These are phyloP conservation scores for Chaitophorus viminalis DNA, from an alignment of 2,888 invertebrate species.

Conservation along the genomic window DNA sequence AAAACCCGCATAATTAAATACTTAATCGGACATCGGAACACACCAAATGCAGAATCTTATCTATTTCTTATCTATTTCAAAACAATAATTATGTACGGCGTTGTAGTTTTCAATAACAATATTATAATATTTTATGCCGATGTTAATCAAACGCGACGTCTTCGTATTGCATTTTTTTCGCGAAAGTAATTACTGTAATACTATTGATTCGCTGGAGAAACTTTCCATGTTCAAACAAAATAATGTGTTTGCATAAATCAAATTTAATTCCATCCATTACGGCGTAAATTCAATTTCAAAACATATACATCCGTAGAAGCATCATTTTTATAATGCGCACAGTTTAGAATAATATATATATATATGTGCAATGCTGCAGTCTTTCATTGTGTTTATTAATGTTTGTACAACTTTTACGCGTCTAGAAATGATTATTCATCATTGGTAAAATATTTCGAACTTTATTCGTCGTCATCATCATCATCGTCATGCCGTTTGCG, in stretches of 20 bases:
- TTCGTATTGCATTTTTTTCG: neutral
- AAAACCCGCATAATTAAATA: too few relatives aligned
- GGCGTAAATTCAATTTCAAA: neutral
- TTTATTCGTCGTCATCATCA: neutral
- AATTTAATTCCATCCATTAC: neutral
- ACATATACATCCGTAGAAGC: neutral
- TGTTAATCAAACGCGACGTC: too few relatives aligned
- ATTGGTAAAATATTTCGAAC: too few relatives aligned
- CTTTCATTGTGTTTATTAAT: neutral
- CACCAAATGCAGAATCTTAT: too few relatives aligned
- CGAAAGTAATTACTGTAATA: too few relatives aligned
- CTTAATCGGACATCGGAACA: too few relatives aligned
- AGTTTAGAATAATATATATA: too few relatives aligned
- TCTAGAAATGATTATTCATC: neutral
- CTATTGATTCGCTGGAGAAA: neutral
- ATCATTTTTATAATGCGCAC: too few relatives aligned
- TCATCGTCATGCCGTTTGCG: neutral
- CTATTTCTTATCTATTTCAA: too few relatives aligned
- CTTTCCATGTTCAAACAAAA: neutral
- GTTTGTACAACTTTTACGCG: neutral
- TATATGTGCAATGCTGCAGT: neutral
- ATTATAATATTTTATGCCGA: too few relatives aligned
- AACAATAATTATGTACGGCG: neutral
- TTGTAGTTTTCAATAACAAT: neutral
- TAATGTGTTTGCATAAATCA: neutral